Evolutionary conservation across 2,888 invertebrate species (phyloP).

Genomic region (Bombylius discolor): DNA sequence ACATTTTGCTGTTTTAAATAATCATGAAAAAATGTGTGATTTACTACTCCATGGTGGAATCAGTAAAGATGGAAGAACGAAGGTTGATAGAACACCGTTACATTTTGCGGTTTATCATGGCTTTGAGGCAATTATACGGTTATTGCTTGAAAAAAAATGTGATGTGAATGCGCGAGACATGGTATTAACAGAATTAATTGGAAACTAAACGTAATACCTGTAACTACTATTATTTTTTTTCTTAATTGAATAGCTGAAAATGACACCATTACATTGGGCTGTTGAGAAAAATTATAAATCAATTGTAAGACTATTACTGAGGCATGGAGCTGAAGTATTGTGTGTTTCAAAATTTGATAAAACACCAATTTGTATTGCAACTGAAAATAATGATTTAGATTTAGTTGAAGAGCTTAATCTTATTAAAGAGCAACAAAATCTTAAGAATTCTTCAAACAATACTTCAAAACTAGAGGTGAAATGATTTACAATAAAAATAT

Average conservation of each 20-base stretch:
- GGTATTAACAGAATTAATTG: conserved; percentile 37
- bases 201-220: too few relatives aligned
- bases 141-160: conserved; percentile 54
- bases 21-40: conserved; percentile 65
- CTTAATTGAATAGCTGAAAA: conserved; percentile 48
- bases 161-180: conserved; percentile 65
- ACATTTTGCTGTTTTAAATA: conserved; percentile 74
- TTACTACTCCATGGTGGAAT: conserved; percentile 75
- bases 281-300: conserved; percentile 64
- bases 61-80: conserved; percentile 76
- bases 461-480: background rate
- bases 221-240: background rate
- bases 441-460: background rate
- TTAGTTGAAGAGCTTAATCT: conserved; percentile 45
- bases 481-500: too few relatives aligned
- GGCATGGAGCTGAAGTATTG: conserved; percentile 57
- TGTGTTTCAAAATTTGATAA: conserved; percentile 60
- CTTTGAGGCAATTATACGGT: conserved; percentile 56
- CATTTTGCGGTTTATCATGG: conserved; percentile 83
- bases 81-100: conserved; percentile 82
- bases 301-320: conserved; percentile 55
- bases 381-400: conserved; percentile 49
- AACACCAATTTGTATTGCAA: conserved; percentile 53
- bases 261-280: conserved; percentile 94
- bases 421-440: conserved; percentile 20